Evolutionary conservation across 2,797 vertebrate species (phyloP), one percentile per base, ranked within the genome.

Genomic region (Odontamblyopus lacepedii): DNA sequence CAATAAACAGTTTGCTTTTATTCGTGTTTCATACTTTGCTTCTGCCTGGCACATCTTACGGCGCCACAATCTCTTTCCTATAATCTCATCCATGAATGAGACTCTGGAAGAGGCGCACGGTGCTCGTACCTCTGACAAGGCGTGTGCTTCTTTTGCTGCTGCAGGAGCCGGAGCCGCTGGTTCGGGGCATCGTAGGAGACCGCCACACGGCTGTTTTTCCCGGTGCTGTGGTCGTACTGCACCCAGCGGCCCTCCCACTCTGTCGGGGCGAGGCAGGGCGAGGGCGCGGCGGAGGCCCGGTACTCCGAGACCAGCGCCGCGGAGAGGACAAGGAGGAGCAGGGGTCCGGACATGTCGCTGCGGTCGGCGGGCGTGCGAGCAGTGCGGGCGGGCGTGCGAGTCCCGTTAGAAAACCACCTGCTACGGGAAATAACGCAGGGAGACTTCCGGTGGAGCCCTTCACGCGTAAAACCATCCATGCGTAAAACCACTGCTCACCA

Each of bases 221-320:
- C 96, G 64, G 92, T 95, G 77, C 83, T 74, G 89, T 96, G 96
- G 76, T 94, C 93, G 85, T 95, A 98, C 44, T 80, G 70, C 8
- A 98, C 97, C 80, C 91, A 95, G 65, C 95, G 92, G 56, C 96
- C 96, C 82, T 98, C 97, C 96, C 96, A 98, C 83, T 97, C 96
- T 78, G 84, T 79, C 71, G 96, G 97, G n/a, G 97, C 96, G 74
- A 84, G 77, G 89, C 97, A 98, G 0, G 97, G 97, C 65, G 72
- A 68, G 23, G 63, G 71, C 16, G 66, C 67, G 16, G 44, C 1
- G 15, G 63, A 63, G 41, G 65, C 70, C 55, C 78, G 78, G 78
- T 82, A 44, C 0, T 38, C 81, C 1, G 50, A 70, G 6, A 68
- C 71, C 16, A 53, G 41, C 3, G 6, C 62, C 0, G 78, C 85